A percentile compares a stretch with the other conserved stretches of the same genome.
Conservation (phyloP, 1,140 invertebrate genomes). For the Pseudomyrmex flavicornis region DNA sequence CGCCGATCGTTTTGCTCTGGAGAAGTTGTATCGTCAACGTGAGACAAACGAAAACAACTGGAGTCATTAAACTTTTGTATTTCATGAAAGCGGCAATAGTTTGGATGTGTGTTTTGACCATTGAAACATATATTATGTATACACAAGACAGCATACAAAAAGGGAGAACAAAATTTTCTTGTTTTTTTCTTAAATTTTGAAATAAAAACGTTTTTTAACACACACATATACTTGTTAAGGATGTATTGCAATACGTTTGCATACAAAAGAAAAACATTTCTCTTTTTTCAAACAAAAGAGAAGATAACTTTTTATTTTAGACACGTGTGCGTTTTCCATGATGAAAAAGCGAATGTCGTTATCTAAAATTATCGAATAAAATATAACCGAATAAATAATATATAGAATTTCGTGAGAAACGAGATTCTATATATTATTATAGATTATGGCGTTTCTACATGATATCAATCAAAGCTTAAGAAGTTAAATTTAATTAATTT, state of each 20-base stretch:
- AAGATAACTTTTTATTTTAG: background rate
- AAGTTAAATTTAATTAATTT: too few relatives aligned
- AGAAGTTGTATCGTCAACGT: constrained; percentile 22
- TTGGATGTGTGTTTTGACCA: background rate
- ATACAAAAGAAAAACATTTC: background rate
- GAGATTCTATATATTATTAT: too few relatives aligned
- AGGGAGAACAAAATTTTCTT: too few relatives aligned
- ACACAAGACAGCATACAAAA: background rate
- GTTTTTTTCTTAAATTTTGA: background rate
- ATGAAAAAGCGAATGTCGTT: background rate
- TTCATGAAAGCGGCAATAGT: background rate
- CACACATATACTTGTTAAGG: background rate
- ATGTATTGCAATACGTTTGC: background rate
- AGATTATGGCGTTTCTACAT: background rate
- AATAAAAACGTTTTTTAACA: background rate
- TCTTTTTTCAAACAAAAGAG: background rate
- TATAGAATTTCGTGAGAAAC: background rate
- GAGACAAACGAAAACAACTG: background rate
- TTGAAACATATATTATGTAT: constrained; percentile 8
- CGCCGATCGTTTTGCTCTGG: constrained; percentile 51
- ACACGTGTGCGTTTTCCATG: background rate
- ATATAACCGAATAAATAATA: background rate
- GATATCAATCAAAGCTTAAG: background rate
- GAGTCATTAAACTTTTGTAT: background rate
- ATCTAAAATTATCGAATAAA: background rate